Conservation (phyloP, 2,797 vertebrate genomes). For the Erethizon dorsatum region DNA sequence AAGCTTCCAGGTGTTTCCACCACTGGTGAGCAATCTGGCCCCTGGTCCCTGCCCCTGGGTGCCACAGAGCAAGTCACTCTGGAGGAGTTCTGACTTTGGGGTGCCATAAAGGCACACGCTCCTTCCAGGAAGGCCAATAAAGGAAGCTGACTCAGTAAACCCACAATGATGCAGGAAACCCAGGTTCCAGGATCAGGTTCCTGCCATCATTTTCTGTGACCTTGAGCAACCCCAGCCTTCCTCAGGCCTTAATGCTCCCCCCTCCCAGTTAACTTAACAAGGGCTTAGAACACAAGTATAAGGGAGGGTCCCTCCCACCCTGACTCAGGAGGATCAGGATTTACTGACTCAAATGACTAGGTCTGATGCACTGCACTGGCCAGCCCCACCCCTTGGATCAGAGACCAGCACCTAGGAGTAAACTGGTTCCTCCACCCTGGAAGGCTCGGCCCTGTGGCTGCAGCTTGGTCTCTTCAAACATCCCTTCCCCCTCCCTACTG, state of each 20-base stretch:
- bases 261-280: background rate
- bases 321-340: background rate
- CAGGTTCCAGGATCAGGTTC: background rate
- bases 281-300: background rate
- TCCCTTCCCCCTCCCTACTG: background rate
- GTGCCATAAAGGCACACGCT: background rate
- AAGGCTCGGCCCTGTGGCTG: constrained; percentile 4
- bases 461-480: background rate
- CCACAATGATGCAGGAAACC: background rate
- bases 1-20: background rate
- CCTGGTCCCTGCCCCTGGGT: background rate
- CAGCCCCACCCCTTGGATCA: constrained; percentile 33
- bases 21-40: background rate
- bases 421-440: constrained; percentile 75
- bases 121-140: background rate
- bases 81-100: background rate
- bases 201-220: background rate
- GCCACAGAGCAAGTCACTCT: background rate
- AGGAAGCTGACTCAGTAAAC: background rate
- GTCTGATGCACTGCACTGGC: background rate
- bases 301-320: background rate
- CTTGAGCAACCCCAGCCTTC: background rate
- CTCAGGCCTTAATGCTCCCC: background rate
- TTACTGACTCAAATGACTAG: background rate
- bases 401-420: constrained; percentile 66